Evolutionary conservation across 2,113 vertebrate genomes (phyloP).

Genomic region (Pelmatolapia mariae): DNA sequence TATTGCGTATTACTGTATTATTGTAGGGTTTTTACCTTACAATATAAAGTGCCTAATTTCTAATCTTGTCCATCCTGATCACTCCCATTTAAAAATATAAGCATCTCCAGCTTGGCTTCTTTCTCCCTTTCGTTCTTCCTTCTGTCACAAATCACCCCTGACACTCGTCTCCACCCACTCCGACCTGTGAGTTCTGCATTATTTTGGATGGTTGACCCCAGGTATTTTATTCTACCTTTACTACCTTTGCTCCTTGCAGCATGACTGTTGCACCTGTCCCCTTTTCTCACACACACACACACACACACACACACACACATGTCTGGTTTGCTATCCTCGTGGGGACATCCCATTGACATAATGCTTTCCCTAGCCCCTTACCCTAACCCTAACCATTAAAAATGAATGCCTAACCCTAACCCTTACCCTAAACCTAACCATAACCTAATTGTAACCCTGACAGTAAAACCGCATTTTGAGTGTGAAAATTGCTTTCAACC

Average conservation of each 20-base stretch:
- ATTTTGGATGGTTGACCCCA: neutral
- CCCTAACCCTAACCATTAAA: too few relatives aligned
- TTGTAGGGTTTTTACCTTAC: neutral
- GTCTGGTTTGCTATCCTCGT: too few relatives aligned
- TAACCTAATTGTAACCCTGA: too few relatives aligned
- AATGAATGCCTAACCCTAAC: too few relatives aligned
- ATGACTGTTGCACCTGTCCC: neutral
- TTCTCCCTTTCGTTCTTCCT: neutral
- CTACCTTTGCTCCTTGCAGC: neutral
- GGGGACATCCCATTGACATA: too few relatives aligned
- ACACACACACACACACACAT: too few relatives aligned
- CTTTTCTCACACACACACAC: too few relatives aligned
- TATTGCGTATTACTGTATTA: neutral
- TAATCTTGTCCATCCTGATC: neutral
- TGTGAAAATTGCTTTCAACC: too few relatives aligned
- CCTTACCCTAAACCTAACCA: too few relatives aligned
- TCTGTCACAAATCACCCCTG: neutral
- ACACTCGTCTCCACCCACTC: neutral
- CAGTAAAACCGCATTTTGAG: too few relatives aligned
- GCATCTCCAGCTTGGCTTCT: neutral
- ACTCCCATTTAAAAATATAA: neutral
- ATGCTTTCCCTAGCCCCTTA: too few relatives aligned
- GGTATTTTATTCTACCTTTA: neutral
- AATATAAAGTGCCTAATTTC: neutral
- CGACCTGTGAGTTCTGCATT: neutral